phyloP scores from a whole-genome alignment of 2,113 vertebrate genomes.

The Phodopus roborovskii region DNA sequence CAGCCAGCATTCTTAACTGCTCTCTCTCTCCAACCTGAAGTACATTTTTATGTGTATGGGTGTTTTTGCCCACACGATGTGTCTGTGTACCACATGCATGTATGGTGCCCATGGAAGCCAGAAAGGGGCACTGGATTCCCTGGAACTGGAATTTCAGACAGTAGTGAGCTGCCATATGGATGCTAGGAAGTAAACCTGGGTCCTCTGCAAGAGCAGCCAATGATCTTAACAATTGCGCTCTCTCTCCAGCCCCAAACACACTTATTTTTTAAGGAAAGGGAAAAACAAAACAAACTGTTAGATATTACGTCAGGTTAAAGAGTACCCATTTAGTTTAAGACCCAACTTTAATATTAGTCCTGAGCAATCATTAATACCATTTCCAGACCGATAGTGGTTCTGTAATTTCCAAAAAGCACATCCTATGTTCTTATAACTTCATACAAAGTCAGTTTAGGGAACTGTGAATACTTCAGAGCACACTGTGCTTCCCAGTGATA shows the following conservation, averaged over 20 bases:
- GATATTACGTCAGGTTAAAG: neutral
- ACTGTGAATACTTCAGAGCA: conserved; percentile 35
- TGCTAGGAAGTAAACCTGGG: neutral
- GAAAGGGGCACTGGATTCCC: neutral
- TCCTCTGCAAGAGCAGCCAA: neutral
- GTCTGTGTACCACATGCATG: neutral
- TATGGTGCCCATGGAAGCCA: neutral
- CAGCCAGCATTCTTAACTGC: neutral
- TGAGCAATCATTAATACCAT: conserved; percentile 6
- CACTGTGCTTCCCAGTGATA: neutral
- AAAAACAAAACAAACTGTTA: neutral
- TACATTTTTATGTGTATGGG: neutral
- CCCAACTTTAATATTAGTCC: conserved; percentile 42
- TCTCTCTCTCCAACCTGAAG: neutral
- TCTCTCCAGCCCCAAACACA: neutral
- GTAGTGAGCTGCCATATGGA: neutral
- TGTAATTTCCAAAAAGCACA: conserved; percentile 55
- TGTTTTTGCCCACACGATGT: neutral
- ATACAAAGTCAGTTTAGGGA: conserved; percentile 40
- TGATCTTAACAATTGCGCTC: neutral
- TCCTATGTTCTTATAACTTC: conserved; percentile 2
- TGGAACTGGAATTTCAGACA: neutral
- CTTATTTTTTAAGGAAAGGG: neutral
- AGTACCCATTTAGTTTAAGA: conserved; percentile 28
- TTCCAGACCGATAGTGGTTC: conserved; percentile 39